Conservation (phyloP, 2,888 invertebrate genomes). For the Acleris cristana region DNA sequence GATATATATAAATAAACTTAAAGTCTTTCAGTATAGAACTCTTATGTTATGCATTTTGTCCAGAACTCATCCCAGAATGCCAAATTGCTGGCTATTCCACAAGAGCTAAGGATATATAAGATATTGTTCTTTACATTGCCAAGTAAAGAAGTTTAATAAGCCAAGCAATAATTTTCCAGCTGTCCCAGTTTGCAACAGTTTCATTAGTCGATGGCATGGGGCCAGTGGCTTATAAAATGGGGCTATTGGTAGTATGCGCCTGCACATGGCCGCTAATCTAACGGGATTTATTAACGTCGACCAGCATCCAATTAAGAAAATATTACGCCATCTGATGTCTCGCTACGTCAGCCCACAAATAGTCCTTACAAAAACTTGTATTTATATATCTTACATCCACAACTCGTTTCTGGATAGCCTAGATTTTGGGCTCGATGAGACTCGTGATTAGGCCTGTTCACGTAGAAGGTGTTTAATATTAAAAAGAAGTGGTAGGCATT, state of each 20-base stretch:
- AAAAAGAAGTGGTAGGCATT: too few species aligned
- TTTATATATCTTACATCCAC: not conserved
- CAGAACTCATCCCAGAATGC: too few species aligned
- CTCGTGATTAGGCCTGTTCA: too few species aligned
- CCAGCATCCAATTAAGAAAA: constrained; percentile 52
- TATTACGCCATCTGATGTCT: constrained; percentile 41
- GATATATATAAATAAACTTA: too few species aligned
- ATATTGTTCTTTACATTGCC: constrained; percentile 2
- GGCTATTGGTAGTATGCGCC: constrained; percentile 47
- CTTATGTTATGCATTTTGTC: too few species aligned
- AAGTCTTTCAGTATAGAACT: too few species aligned
- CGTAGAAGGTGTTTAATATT: too few species aligned
- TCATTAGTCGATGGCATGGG: constrained; percentile 54
- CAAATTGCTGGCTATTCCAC: too few species aligned
- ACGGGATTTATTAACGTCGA: constrained; percentile 36
- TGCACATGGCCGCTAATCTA: constrained; percentile 66
- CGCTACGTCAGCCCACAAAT: constrained; percentile 17
- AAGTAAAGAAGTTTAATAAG: constrained; percentile 28
- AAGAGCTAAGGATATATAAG: not conserved
- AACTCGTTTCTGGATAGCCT: not conserved
- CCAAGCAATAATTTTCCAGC: constrained; percentile 13
- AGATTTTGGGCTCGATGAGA: too few species aligned
- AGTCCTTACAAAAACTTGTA: not conserved
- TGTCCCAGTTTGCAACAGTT: constrained; percentile 43
- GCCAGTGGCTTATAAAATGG: constrained; percentile 56